A percentile compares a stretch with the other conserved stretches of the same genome.
These are phyloP conservation scores for Perdita meconis DNA, from an alignment of 2,888 invertebrate species.

Conservation along the genomic window DNA sequence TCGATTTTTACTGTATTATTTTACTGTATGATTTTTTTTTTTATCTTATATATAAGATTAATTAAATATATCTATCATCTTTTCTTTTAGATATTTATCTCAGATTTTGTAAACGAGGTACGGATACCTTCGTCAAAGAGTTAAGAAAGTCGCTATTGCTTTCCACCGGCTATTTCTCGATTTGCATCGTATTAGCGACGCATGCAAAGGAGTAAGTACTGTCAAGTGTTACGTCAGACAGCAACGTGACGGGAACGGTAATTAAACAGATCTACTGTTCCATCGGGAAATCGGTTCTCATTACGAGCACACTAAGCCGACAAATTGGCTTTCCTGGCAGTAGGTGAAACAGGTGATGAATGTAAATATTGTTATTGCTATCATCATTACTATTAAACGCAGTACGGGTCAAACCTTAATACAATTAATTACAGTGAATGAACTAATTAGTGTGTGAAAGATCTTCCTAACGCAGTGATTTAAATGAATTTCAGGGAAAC, in stretches of 20 bases:
- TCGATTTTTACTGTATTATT: background rate
- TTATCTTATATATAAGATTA: too few species aligned
- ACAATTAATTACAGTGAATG: too few species aligned
- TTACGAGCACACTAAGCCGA: slow-evolving; percentile 23
- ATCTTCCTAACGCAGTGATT: background rate
- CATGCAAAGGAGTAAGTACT: slow-evolving; percentile 33
- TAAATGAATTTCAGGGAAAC: background rate
- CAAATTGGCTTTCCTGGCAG: slow-evolving; percentile 11
- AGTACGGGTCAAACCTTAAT: too few species aligned
- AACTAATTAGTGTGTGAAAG: too few species aligned
- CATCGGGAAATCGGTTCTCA: slow-evolving; percentile 37
- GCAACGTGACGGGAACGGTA: slow-evolving; percentile 39
- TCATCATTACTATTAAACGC: too few species aligned
- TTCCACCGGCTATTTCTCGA: slow-evolving; percentile 23
- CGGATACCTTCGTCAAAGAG: background rate
- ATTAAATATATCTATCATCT: too few species aligned
- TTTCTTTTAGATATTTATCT: too few species aligned
- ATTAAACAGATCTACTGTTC: slow-evolving; percentile 37
- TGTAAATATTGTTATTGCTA: too few species aligned
- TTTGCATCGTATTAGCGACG: slow-evolving; percentile 49
- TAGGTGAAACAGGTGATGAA: background rate
- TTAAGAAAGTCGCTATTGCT: background rate
- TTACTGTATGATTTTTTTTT: background rate
- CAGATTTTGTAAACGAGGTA: background rate
- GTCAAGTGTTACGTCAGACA: slow-evolving; percentile 54